Evolutionary conservation across 1,140 invertebrate species (phyloP).

Genomic region (Alviniconcha marisindica): DNA sequence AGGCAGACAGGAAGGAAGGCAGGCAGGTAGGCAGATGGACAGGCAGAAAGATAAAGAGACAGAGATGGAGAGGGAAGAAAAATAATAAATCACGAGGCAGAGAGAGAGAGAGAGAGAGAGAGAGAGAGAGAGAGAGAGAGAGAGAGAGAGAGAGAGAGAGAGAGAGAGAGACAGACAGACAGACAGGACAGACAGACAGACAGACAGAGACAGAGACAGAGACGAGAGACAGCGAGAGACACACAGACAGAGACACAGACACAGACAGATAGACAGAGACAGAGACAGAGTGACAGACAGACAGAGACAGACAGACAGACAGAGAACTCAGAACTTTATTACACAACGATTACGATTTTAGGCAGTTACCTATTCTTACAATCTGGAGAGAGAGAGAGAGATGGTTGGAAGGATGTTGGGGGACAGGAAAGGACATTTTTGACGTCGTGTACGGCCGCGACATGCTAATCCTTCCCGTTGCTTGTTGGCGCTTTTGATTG

Average conservation of each 20-base stretch:
- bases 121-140: constrained; percentile 14
- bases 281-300: constrained; percentile 23
- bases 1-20: no score
- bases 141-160: not conserved
- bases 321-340: no score
- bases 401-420: no score
- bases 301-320: constrained; percentile 2
- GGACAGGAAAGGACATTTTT: no score
- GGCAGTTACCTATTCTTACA: no score
- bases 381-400: no score
- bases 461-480: no score
- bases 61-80: not conserved
- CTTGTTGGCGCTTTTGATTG: no score
- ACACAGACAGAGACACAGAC: constrained; percentile 27
- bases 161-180: not conserved
- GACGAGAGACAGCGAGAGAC: not conserved
- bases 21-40: no score
- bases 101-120: constrained; percentile 9
- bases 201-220: constrained; percentile 9
- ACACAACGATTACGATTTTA: no score
- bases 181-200: constrained; percentile 2
- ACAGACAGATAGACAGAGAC: not conserved
- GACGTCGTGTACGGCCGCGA: no score
- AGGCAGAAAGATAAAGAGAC: no score
- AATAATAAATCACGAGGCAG: not conserved